Evolutionary conservation across 2,113 vertebrate genomes (phyloP), one percentile per base, ranked within the genome.

Genomic region (Anarhynchus alexandrinus): DNA sequence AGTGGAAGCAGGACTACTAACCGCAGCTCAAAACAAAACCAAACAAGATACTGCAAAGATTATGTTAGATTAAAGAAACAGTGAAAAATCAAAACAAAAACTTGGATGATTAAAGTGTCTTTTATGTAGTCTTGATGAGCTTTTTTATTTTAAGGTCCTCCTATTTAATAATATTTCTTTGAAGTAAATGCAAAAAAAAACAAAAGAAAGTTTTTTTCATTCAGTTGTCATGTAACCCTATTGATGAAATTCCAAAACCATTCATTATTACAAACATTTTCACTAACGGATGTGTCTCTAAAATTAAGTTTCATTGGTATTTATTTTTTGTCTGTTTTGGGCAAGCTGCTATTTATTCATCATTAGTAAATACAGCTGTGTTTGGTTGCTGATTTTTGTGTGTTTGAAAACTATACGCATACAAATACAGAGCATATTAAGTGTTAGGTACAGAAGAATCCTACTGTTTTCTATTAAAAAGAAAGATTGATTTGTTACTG

Each of bases 361-460:
- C 65, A 34, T 52, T 79, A 82, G 64, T 92, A 92, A 95, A 93
- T 86, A 86, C 80, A 93, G 86, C 72, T 97, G 80, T 89, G 77
- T 91, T 95, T 94, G 27, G 14, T 13, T 86, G 55, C 47, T 34
- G 61, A 88, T 72, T 92, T 94, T 51, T 80, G 23, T 76, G 43
- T 74, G 40, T 79, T 94, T 79, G 47, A 55, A 90, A 91, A 93
- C n/a, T 52, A 51, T 25, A 84, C 42, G 40, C 43, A 73, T 23
- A 51, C 34, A 86, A 34, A 77, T 64, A 62, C 52, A 73, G 12
- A 80, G 40, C 69, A 49, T 38, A 43, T 42, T 78, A 74, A 74
- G 32, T 13, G 2, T 84, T 86, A 69, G 49, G 64, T 74, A 87
- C 26, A 69, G 40, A 88, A 88, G 27, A 66, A 61, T 4, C 5